Evolutionary conservation across 2,888 invertebrate genomes (phyloP).

Genomic region (Phaedon cochleariae): DNA sequence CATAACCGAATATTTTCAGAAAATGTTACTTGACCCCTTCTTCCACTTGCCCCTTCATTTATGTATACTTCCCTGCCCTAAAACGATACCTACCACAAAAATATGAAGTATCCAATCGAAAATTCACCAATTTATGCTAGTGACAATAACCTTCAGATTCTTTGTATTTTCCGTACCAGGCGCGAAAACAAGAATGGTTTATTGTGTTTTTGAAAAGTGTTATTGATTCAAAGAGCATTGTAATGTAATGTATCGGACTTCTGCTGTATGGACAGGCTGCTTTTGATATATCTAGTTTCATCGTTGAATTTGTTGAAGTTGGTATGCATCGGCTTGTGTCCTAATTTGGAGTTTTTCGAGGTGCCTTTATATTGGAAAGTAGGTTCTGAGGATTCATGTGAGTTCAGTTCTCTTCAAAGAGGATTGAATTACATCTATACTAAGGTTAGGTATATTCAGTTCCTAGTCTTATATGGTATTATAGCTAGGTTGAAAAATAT

Average conservation of each 20-base stretch:
- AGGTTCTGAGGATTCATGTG: background rate
- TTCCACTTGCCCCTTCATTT: no score
- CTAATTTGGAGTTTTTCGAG: background rate
- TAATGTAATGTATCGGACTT: background rate
- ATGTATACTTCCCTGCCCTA: no score
- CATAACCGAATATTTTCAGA: no score
- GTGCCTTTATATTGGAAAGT: background rate
- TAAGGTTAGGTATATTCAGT: no score
- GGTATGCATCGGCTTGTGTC: background rate
- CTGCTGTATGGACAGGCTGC: background rate
- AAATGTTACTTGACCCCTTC: no score
- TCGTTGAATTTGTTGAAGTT: background rate
- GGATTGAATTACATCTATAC: no score
- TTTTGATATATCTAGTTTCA: background rate
- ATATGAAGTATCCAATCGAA: background rate
- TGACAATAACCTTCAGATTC: slow-evolving; percentile 36
- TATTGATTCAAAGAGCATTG: slow-evolving; percentile 44
- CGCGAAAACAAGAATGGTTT: slow-evolving; percentile 43
- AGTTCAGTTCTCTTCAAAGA: background rate
- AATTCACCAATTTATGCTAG: background rate
- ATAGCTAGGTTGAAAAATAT: no score
- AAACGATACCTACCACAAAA: no score
- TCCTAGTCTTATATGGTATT: no score
- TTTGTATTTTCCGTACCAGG: slow-evolving; percentile 43
- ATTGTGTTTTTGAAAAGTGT: slow-evolving; percentile 48